Base-by-base conservation (phyloP, 2,888 invertebrate species). In the Amphiduros pacificus region DNA sequence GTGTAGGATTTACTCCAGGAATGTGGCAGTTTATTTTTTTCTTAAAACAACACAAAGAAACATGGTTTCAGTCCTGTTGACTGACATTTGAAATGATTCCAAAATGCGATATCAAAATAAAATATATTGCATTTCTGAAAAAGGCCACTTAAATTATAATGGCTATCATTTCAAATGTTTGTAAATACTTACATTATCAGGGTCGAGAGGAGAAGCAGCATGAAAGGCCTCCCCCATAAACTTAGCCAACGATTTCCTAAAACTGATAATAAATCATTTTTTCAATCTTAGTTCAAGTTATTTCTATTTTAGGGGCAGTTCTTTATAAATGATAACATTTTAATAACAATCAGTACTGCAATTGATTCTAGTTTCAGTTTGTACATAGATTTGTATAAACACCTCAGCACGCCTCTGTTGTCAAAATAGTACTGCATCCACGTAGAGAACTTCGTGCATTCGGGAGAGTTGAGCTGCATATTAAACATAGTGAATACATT, bases 161-260 rank as follows among this genome's bases (percentile, higher is more conserved):
- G n/a, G n/a, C n/a, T n/a, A n/a, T n/a, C n/a, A n/a, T n/a, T n/a
- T n/a, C n/a, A n/a, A n/a, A n/a, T n/a, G n/a, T n/a, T n/a, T n/a
- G n/a, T n/a, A n/a, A n/a, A n/a, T 9, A 41, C 63, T 55, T 52
- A 65, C 66, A 44, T 63, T 48, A 49, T 66, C 63, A 14, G 66
- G 32, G 40, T 63, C 50, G 5, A 66, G 49, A n/a, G 53, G 44
- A n/a, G 31, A 40, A n/a, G n/a, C 11, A 3, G 66, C 48, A 4
- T 59, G 32, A 36, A 66, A 63, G 14, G 51, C 41, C 14, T 58
- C 55, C 27, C 60, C 55, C 3, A 66, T 20, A 29, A 66, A 66
- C 9, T 49, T 50, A 14, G 53, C 61, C 55, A 65, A 29, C 20
- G 51, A 54, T 20, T 51, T 24, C 11, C 63, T 57, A 36, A 65